Conservation (phyloP, 2,113 vertebrate genomes). For the Lophura nycthemera region DNA sequence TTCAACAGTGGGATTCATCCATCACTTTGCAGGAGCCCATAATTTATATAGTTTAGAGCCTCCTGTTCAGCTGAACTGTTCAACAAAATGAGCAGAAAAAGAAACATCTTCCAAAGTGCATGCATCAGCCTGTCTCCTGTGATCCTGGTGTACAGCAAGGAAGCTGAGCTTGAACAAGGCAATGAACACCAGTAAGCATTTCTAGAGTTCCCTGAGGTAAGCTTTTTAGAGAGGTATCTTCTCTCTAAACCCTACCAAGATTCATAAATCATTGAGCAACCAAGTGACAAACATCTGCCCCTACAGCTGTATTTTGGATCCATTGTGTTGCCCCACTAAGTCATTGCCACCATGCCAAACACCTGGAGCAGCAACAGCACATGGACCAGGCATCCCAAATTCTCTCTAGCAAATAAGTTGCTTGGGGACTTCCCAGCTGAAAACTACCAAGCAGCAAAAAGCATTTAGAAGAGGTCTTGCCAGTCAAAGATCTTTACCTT, state of each 20-base stretch:
- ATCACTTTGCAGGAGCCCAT: neutral
- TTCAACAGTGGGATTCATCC: neutral
- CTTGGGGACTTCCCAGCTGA: neutral
- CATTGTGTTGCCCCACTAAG: neutral
- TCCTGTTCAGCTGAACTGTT: conserved; percentile 19
- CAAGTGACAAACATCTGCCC: neutral
- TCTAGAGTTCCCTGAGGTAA: neutral
- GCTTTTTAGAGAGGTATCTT: neutral
- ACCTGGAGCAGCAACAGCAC: neutral
- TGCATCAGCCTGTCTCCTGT: conserved; percentile 22
- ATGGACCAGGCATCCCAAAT: neutral
- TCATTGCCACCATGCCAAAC: neutral
- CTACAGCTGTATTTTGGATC: neutral
- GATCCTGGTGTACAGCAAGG: conserved; percentile 14
- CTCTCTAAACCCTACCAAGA: neutral
- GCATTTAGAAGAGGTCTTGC: neutral
- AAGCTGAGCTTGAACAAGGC: neutral
- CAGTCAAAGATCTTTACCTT: conserved; percentile 81
- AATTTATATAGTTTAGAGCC: neutral
- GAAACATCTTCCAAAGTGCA: neutral
- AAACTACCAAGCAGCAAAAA: neutral
- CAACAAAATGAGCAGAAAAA: conserved; percentile 37
- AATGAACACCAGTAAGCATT: conserved; percentile 3
- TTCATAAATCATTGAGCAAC: neutral
- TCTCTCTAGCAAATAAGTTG: neutral